phyloP scores from a whole-genome alignment of 1,140 invertebrate genomes.

The Aphidius ervi region DNA sequence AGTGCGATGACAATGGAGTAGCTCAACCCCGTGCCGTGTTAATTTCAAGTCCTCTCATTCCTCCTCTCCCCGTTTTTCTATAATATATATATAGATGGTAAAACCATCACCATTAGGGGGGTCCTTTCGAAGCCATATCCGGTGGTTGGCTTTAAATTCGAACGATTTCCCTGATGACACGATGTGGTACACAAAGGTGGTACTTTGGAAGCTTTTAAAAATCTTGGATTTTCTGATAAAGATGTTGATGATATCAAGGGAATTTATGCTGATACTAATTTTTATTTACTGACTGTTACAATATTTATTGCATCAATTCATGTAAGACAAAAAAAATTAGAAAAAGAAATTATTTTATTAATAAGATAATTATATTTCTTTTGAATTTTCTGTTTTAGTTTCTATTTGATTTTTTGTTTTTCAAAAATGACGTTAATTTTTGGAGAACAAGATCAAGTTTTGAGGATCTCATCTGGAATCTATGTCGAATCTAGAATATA shows the following conservation, averaged over 20 bases:
- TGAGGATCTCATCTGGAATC: conserved; percentile 87
- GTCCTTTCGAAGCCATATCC: conserved; percentile 42
- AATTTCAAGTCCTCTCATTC: conserved; percentile 21
- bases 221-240: conserved; percentile 84
- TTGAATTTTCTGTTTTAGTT: conserved; percentile 60
- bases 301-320: conserved; percentile 88
- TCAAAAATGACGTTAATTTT: conserved; percentile 96
- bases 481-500: no score
- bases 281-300: conserved; percentile 89
- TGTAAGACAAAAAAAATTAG: conserved; percentile 76
- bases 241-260: conserved; percentile 96
- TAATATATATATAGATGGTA: conserved; percentile 15
- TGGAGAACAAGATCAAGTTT: conserved; percentile 83
- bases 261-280: conserved; percentile 93
- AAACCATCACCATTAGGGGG: conserved; percentile 36
- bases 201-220: conserved; percentile 68
- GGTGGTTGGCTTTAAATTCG: conserved; percentile 33
- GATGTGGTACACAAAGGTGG: conserved; percentile 43
- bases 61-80: neutral
- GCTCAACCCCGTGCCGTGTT: conserved; percentile 17
- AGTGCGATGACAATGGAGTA: conserved; percentile 15
- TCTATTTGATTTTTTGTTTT: conserved; percentile 93
- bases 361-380: no score
- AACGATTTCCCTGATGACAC: conserved; percentile 27
- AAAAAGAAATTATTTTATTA: no score